A percentile compares a stretch with the other conserved stretches of the same genome.
These are phyloP conservation scores for Myotis myotis DNA, from an alignment of 2,797 vertebrate species.

Conservation along the genomic window DNA sequence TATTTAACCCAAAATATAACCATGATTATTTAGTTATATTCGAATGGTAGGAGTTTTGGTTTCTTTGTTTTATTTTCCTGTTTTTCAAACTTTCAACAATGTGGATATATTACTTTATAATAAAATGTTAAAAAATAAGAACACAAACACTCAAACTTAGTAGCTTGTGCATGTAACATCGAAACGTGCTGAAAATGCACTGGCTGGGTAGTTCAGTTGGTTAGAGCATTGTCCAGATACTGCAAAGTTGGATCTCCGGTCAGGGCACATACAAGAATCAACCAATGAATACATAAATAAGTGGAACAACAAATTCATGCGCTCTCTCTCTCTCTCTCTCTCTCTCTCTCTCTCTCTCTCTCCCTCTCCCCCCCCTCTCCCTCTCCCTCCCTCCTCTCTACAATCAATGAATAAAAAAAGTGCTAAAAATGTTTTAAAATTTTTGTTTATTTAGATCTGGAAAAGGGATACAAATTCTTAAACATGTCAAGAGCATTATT, in stretches of 20 bases:
- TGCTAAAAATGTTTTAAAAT: background rate
- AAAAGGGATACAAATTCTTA: background rate
- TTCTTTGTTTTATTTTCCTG: background rate
- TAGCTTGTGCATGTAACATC: background rate
- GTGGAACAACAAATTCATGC: background rate
- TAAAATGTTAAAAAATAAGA: constrained; percentile 18
- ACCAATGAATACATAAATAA: background rate
- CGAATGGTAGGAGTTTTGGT: background rate
- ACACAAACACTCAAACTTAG: background rate
- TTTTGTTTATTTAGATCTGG: background rate
- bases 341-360: background rate
- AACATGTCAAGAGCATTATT: background rate
- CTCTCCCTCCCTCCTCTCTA: background rate
- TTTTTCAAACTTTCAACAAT: background rate
- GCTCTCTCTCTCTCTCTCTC: background rate
- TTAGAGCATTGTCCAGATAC: background rate
- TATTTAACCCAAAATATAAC: background rate
- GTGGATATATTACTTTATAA: background rate
- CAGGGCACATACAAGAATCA: background rate
- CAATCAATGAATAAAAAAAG: background rate
- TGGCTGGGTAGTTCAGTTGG: background rate
- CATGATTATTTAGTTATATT: background rate
- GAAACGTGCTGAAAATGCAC: background rate
- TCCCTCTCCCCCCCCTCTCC: too few species aligned
- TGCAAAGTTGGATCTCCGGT: background rate